phyloP scores from a whole-genome alignment of 1,140 invertebrate species.

The Heliothis virescens region DNA sequence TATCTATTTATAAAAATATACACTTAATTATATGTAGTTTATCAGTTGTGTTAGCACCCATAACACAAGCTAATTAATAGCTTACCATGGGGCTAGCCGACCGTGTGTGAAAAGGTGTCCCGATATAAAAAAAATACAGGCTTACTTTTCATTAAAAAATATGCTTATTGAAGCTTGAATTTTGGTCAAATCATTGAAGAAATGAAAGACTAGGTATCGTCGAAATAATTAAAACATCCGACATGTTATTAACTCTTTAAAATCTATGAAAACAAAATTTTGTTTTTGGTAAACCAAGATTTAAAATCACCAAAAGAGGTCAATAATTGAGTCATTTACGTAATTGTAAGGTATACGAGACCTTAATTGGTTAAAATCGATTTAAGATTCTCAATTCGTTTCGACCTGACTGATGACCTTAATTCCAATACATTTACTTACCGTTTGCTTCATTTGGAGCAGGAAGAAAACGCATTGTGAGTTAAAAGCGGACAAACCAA shows the following conservation, averaged over 20 bases:
- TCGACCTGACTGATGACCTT: not conserved
- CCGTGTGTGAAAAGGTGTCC: too few relatives aligned
- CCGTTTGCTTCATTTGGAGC: not conserved
- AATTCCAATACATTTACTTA: constrained; percentile 10
- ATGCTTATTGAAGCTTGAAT: too few relatives aligned
- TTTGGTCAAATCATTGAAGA: too few relatives aligned
- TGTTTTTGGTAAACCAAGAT: not conserved
- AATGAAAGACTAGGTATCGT: too few relatives aligned
- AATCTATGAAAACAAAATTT: not conserved
- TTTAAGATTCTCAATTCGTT: constrained; percentile 3
- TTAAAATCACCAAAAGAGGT: not conserved
- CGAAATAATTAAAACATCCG: too few relatives aligned
- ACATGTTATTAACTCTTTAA: not conserved
- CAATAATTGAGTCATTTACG: constrained; percentile 9
- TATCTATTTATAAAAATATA: too few relatives aligned
- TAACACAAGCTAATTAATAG: too few relatives aligned
- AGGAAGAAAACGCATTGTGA: not conserved
- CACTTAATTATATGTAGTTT: too few relatives aligned
- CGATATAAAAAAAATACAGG: too few relatives aligned
- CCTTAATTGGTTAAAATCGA: constrained; percentile 6
- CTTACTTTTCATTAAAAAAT: too few relatives aligned
- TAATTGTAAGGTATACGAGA: not conserved
- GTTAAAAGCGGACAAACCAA: not conserved
- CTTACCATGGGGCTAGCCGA: too few relatives aligned
- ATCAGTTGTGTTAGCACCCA: too few relatives aligned